Conservation (phyloP, 2,797 vertebrate species). For the Sphaeramia orbicularis region DNA sequence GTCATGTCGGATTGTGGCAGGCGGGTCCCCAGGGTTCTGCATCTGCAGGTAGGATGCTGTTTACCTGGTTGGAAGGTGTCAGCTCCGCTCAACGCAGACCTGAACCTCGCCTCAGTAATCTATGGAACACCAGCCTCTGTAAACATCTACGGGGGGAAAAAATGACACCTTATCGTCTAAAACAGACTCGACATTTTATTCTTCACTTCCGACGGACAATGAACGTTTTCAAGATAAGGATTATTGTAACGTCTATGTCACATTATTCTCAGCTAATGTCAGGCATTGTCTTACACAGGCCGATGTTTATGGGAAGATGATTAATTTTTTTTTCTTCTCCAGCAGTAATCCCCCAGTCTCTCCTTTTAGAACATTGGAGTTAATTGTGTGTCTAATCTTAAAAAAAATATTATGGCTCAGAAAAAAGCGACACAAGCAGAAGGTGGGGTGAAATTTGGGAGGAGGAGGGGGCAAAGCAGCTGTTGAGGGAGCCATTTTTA, state of each 20-base stretch:
- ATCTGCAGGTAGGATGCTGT: conserved; percentile 55
- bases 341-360: conserved; percentile 46
- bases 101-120: conserved; percentile 33
- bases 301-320: conserved; percentile 54
- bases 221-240: conserved; percentile 41
- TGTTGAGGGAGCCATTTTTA: conserved; percentile 80
- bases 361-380: conserved; percentile 62
- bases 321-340: conserved; percentile 62
- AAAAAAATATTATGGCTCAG: conserved; percentile 72
- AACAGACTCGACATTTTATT: conserved; percentile 39
- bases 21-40: conserved; percentile 55
- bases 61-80: too few relatives aligned
- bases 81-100: conserved; percentile 47
- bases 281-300: conserved; percentile 56
- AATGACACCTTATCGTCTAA: conserved; percentile 19
- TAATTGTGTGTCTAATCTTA: conserved; percentile 78
- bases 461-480: conserved; percentile 62
- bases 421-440: conserved; percentile 58
- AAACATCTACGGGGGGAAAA: background rate
- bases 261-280: conserved; percentile 55
- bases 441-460: conserved; percentile 57
- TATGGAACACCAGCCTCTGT: conserved; percentile 7
- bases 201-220: conserved; percentile 3
- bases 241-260: conserved; percentile 51
- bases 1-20: conserved; percentile 51